phyloP scores from a whole-genome alignment of 2,113 vertebrate species.

The Paramormyrops kingsleyae region DNA sequence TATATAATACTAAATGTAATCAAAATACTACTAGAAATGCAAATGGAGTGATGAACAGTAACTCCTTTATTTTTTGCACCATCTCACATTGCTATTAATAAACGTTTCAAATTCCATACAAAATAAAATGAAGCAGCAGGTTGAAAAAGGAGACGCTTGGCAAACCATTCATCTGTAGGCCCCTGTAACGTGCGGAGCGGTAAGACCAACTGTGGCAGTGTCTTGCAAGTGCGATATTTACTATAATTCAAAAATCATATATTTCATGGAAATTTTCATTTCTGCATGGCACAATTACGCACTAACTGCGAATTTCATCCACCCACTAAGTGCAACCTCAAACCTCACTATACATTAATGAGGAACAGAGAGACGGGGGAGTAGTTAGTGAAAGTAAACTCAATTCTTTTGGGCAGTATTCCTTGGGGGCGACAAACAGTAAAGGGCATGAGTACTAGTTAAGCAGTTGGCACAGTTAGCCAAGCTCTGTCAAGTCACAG shows the following conservation, averaged over 20 bases:
- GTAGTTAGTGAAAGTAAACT: not conserved
- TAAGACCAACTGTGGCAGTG: not conserved
- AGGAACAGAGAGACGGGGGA: not conserved
- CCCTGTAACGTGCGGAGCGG: not conserved
- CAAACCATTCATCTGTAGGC: not conserved
- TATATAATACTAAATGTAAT: not conserved
- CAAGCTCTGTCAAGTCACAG: not conserved
- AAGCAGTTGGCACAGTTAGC: slow-evolving; percentile 1
- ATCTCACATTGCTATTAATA: not conserved
- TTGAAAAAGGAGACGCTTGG: not conserved
- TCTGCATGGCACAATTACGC: slow-evolving; percentile 4
- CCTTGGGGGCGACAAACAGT: not conserved
- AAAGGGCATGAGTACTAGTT: not conserved
- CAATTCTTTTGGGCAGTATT: slow-evolving; percentile 6
- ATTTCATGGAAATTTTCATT: not conserved
- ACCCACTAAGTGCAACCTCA: not conserved
- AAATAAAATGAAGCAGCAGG: not conserved
- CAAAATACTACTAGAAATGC: not conserved
- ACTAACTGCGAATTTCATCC: not conserved
- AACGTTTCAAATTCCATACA: not conserved
- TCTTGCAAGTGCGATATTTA: slow-evolving; percentile 5
- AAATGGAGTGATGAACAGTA: not conserved
- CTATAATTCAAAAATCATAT: not conserved
- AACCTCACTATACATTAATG: not conserved
- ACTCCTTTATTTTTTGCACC: not conserved